These are phyloP conservation scores for Lepidothrix coronata DNA, from an alignment of 2,113 vertebrate species.

Conservation along the genomic window DNA sequence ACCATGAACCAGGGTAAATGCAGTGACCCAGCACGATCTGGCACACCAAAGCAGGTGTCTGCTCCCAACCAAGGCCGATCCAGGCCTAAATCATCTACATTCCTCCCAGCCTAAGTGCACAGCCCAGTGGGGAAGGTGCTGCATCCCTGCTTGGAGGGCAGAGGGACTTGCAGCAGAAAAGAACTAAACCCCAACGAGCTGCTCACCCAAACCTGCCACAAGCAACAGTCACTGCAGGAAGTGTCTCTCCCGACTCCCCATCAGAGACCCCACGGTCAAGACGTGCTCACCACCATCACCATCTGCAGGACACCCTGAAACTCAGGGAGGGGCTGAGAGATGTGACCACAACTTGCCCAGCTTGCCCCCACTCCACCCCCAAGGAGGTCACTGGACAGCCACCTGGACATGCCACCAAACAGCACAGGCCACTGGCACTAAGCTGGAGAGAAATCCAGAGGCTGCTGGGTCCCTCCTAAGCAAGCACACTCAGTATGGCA, in stretches of 20 bases:
- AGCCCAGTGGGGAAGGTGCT: not conserved
- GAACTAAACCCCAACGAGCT: not conserved
- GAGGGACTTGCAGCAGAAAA: not conserved
- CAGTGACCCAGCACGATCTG: accelerated
- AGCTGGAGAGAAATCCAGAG: not conserved
- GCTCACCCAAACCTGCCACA: not conserved
- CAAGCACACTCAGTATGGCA: not conserved
- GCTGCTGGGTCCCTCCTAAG: not conserved
- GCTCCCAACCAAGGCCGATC: not conserved
- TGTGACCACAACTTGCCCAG: not conserved
- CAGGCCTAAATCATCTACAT: not conserved
- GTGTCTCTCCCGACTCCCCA: not conserved
- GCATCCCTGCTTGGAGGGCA: not conserved
- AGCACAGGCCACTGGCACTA: not conserved
- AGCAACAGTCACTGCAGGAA: not conserved
- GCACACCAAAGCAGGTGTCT: not conserved
- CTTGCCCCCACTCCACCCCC: not conserved
- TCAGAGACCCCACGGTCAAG: not conserved
- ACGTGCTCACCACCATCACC: accelerated
- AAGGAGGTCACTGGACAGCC: not conserved
- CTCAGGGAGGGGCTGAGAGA: not conserved
- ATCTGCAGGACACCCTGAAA: not conserved
- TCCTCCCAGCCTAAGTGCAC: not conserved
- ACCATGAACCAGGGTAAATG: not conserved
- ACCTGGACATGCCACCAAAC: not conserved